Evolutionary conservation across 2,888 invertebrate species (phyloP), one percentile per base, ranked within the genome.

Genomic region (Noctua janthina): DNA sequence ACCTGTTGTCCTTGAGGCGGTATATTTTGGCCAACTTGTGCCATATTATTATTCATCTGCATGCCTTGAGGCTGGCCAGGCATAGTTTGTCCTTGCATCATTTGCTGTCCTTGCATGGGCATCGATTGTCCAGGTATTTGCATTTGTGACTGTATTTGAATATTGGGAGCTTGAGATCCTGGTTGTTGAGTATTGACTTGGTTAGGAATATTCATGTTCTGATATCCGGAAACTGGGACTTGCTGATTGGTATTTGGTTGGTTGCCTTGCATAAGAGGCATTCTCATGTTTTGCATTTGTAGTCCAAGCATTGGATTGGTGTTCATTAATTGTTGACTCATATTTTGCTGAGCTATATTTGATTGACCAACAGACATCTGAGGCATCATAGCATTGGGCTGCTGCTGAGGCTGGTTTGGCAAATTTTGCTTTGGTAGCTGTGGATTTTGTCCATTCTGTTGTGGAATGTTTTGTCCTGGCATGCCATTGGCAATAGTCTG

Each of bases 241-340:
- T 94, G 95, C 77, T 93, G 94, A 78, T 92, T 94, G 46, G 90
- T 78, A 81, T 91, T 94, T 13, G 93, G 92, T 76, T 93, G 94
- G 79, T 92, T 94, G 23, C 93, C 94, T 85, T 93, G 95, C 92
- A 95, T 94, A 71, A 94, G 87, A 11, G 96, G 94, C 94, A 96
- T 95, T 90, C 96, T 93, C 94, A 96, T 95, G 82, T 95, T 95
- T 75, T 93, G 95, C 94, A 96, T 94, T 91, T 95, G 96, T 94
- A 96, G 93, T 39, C 93, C 93, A 81, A 94, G 91, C 93, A 96
- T 94, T 5, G 94, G 93, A 82, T 95, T 96, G 79, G 94, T 91
- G 74, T 94, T 96, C 79, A 95, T 92, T 83, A 95, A 92, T 35
- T 93, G 90, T 81, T 91, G 94, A 49, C 86, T 86, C 70, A 94